phyloP scores from a whole-genome alignment of 2,113 vertebrate genomes.

The Takifugu flavidus region DNA sequence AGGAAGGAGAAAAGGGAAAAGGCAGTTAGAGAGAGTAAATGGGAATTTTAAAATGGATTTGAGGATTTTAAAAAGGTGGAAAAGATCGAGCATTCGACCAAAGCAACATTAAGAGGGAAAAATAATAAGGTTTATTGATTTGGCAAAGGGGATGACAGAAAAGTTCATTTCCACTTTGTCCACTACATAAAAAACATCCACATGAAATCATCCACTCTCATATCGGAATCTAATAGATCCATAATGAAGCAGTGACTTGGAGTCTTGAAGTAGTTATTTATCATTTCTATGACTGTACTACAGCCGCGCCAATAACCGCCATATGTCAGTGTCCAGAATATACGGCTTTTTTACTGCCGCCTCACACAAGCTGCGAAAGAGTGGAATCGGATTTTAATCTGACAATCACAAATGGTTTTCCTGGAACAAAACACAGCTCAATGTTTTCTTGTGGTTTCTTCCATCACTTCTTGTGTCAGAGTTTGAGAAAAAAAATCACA shows the following conservation, averaged over 20 bases:
- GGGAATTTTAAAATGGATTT: constrained; percentile 4
- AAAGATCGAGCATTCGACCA: constrained; percentile 32
- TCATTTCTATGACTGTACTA: constrained; percentile 26
- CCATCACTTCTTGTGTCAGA: constrained; percentile 8
- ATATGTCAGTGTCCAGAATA: constrained; percentile 31
- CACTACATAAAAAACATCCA: constrained; percentile 4
- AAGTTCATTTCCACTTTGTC: constrained; percentile 34
- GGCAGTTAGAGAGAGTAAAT: constrained; percentile 2
- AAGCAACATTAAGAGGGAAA: constrained; percentile 11
- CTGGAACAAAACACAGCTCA: constrained; percentile 11
- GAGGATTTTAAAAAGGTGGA: constrained; percentile 9
- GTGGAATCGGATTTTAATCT: constrained; percentile 35
- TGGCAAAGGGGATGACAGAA: constrained; percentile 12
- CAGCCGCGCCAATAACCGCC: constrained; percentile 18
- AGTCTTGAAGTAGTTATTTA: constrained; percentile 27
- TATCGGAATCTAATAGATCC: constrained; percentile 35
- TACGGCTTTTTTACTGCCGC: constrained; percentile 7
- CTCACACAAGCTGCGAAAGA: constrained; percentile 18
- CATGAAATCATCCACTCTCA: constrained; percentile 28
- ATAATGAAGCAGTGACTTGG: constrained; percentile 33
- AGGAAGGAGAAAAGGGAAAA: constrained; percentile 3
- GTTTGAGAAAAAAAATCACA: no score
- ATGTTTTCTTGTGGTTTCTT: neutral
- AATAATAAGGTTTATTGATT: constrained; percentile 24
- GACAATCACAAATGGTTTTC: constrained; percentile 19